phyloP scores from a whole-genome alignment of 2,888 invertebrate species.

The Scotopteryx bipunctaria region DNA sequence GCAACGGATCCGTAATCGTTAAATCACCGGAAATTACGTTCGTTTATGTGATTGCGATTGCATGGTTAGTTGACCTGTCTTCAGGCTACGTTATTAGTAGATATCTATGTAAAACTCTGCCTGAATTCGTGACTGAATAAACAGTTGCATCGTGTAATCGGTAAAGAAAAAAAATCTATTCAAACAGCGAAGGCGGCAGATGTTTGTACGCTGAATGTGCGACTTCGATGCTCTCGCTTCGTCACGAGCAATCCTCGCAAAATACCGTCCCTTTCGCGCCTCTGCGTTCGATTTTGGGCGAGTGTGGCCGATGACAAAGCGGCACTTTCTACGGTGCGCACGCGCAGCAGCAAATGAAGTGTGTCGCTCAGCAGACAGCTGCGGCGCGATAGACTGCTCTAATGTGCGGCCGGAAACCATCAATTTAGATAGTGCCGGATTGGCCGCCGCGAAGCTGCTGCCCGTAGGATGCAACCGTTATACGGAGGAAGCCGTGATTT shows the following conservation, averaged over 20 bases:
- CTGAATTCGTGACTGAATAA: neutral
- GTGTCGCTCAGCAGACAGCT: slow-evolving; percentile 79
- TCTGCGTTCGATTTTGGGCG: slow-evolving; percentile 67
- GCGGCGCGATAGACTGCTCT: slow-evolving; percentile 65
- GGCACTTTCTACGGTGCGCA: slow-evolving; percentile 78
- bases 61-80: slow-evolving; percentile 48
- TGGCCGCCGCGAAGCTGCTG: slow-evolving; percentile 72
- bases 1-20: slow-evolving; percentile 57
- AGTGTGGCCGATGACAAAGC: slow-evolving; percentile 64
- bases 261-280: slow-evolving; percentile 49
- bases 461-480: slow-evolving; percentile 77
- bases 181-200: slow-evolving; percentile 44
- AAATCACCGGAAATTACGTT: slow-evolving; percentile 67
- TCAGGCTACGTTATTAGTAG: slow-evolving; percentile 41
- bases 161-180: too few relatives aligned
- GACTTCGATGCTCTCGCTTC: slow-evolving; percentile 46
- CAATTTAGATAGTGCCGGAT: slow-evolving; percentile 80
- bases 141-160: neutral
- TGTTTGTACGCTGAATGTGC: slow-evolving; percentile 56
- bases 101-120: slow-evolving; percentile 42
- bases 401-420: slow-evolving; percentile 80
- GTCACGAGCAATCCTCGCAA: slow-evolving; percentile 30
- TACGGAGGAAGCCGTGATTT: slow-evolving; percentile 79
- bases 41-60: slow-evolving; percentile 52
- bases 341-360: slow-evolving; percentile 79